Evolutionary conservation across 2,888 invertebrate species (phyloP).

Genomic region (Phanerotoma sp.): DNA sequence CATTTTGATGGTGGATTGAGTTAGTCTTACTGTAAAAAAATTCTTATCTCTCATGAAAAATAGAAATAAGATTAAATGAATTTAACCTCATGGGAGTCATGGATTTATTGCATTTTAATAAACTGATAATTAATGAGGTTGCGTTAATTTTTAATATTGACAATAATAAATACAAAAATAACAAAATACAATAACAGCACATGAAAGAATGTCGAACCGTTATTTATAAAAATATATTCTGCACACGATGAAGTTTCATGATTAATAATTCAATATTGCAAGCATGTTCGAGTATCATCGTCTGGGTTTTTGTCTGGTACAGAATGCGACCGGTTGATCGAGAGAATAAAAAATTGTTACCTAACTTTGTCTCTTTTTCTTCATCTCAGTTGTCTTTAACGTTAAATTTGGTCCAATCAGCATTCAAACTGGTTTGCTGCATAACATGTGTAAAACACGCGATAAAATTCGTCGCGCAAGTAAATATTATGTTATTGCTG

Average conservation of each 20-base stretch:
- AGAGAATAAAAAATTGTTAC: neutral
- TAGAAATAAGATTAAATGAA: no score
- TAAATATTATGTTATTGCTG: neutral
- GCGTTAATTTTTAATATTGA: neutral
- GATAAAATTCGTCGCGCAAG: neutral
- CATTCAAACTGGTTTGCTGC: neutral
- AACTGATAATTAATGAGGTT: neutral
- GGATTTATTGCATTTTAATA: neutral
- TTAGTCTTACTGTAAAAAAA: no score
- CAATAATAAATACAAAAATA: neutral
- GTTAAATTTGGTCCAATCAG: neutral
- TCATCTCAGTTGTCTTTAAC: neutral
- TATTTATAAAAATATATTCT: constrained; percentile 23
- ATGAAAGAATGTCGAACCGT: constrained; percentile 27
- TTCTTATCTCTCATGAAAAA: no score
- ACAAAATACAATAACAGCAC: neutral
- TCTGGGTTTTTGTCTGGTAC: neutral
- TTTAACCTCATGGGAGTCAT: no score
- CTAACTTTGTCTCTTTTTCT: neutral
- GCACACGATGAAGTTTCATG: constrained; percentile 1
- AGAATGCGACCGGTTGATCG: constrained; percentile 3
- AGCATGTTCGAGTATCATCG: neutral
- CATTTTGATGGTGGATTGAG: no score
- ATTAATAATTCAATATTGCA: constrained; percentile 14
- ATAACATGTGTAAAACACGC: constrained; percentile 3